Percentiles rank a stretch among this genome's conserved stretches.
Evolutionary conservation across 1,140 invertebrate genomes (phyloP).

Genomic region (Zaprionus kolodkinae): DNA sequence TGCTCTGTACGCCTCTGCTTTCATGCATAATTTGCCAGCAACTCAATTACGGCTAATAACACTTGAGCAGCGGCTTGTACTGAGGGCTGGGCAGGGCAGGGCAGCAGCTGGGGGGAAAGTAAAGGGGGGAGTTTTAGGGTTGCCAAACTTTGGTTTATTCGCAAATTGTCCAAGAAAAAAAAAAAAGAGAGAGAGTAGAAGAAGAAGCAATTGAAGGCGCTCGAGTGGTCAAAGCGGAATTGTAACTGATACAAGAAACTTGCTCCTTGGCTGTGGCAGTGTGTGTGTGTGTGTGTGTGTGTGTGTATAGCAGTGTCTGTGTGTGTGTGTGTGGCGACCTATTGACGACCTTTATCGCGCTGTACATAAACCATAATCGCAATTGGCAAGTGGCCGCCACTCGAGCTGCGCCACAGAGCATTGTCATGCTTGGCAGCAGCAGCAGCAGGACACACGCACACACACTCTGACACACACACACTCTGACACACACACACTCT

Average conservation of each 20-base stretch:
- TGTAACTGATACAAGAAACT: conserved; percentile 64
- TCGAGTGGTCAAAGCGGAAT: conserved; percentile 70
- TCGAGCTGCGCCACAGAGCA: conserved; percentile 63
- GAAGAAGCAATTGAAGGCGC: conserved; percentile 80
- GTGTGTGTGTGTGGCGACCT: conserved; percentile 59
- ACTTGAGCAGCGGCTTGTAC: no score
- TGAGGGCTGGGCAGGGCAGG: no score
- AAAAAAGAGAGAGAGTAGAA: conserved; percentile 13
- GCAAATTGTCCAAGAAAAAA: conserved; percentile 50
- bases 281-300: conserved; percentile 7
- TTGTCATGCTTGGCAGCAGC: conserved; percentile 75
- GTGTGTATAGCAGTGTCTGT: conserved; percentile 12
- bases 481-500: conserved; percentile 20
- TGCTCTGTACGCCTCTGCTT: background rate
- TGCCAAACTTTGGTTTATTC: conserved; percentile 53
- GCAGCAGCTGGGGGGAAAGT: no score
- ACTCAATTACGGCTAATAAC: conserved; percentile 58
- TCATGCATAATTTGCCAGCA: conserved; percentile 51
- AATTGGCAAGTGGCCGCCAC: conserved; percentile 81
- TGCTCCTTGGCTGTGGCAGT: conserved; percentile 54
- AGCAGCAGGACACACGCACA: conserved; percentile 43
- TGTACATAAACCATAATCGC: conserved; percentile 82
- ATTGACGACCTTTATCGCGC: conserved; percentile 79
- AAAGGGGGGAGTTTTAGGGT: no score
- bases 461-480: conserved; percentile 40